Evolutionary conservation across 2,888 invertebrate species (phyloP).

Genomic region (Nineta flava): DNA sequence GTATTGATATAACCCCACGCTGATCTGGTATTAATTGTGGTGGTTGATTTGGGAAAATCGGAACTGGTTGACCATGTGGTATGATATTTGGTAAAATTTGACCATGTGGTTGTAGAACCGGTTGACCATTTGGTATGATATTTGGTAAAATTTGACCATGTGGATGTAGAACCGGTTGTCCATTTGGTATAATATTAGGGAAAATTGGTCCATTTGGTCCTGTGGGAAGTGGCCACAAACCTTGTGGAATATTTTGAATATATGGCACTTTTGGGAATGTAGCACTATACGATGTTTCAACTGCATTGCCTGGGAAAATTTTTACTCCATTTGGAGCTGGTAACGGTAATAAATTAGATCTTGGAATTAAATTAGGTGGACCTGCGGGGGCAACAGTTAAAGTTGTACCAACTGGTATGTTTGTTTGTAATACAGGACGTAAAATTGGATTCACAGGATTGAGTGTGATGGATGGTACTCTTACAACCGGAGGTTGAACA

Average conservation of each 20-base stretch:
- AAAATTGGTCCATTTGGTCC: not conserved
- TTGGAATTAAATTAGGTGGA: not conserved
- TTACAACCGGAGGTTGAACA: not conserved
- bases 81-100: not conserved
- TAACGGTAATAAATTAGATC: not conserved
- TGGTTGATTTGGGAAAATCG: not conserved
- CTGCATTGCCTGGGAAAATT: slow-evolving; percentile 6
- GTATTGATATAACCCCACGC: not conserved
- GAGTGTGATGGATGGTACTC: not conserved
- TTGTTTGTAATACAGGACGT: not conserved
- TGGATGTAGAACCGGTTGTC: not conserved
- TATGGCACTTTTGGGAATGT: slow-evolving; percentile 9
- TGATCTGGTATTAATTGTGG: not conserved
- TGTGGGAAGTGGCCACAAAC: not conserved
- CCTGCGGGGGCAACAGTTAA: not conserved
- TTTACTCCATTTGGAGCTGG: not conserved
- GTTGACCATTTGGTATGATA: not conserved
- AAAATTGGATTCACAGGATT: not conserved
- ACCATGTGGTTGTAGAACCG: too few relatives aligned
- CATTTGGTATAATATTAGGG: not conserved
- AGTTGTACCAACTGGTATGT: not conserved
- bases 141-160: not conserved
- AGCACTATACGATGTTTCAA: slow-evolving; percentile 9
- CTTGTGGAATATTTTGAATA: slow-evolving; percentile 1
- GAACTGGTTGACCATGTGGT: not conserved